These are phyloP conservation scores for Nasonia oneida DNA, from an alignment of 2,888 invertebrate species.

Conservation along the genomic window DNA sequence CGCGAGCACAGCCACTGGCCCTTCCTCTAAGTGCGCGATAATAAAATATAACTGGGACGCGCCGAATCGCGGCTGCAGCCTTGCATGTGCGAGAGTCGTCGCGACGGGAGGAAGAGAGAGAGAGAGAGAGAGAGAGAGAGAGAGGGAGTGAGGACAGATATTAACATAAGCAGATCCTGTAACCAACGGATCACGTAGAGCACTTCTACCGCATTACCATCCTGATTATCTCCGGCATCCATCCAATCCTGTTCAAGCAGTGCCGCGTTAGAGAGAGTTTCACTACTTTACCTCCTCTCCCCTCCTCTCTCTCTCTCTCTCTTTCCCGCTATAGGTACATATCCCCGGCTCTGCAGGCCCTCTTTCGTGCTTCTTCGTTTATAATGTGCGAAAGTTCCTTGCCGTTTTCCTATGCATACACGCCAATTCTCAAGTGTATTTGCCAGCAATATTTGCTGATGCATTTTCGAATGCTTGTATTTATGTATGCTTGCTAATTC, in stretches of 20 bases:
- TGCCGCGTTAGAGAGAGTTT: neutral
- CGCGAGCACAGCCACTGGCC: constrained; percentile 13
- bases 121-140: constrained; percentile 39
- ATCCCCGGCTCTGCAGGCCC: neutral
- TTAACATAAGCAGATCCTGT: constrained; percentile 75
- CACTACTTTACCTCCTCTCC: neutral
- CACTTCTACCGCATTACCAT: constrained; percentile 73
- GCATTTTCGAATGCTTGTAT: too few species aligned
- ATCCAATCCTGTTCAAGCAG: constrained; percentile 54
- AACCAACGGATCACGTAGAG: constrained; percentile 73
- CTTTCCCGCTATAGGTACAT: neutral
- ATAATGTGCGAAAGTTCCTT: constrained; percentile 8
- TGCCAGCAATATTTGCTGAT: too few species aligned
- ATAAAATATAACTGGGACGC: constrained; percentile 65
- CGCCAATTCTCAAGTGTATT: neutral
- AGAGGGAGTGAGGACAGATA: constrained; percentile 68
- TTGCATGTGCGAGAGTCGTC: neutral
- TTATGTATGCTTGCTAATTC: too few species aligned
- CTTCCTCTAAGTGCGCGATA: constrained; percentile 62
- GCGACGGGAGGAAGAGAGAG: constrained; percentile 28
- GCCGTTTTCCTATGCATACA: neutral
- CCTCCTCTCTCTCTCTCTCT: neutral
- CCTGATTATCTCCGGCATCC: constrained; percentile 72
- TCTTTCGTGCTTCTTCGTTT: constrained; percentile 10
- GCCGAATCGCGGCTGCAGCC: constrained; percentile 7